A percentile compares a stretch with the other conserved stretches of the same genome.
phyloP scores from a whole-genome alignment of 2,797 vertebrate species.

The Hemitrygon akajei region DNA sequence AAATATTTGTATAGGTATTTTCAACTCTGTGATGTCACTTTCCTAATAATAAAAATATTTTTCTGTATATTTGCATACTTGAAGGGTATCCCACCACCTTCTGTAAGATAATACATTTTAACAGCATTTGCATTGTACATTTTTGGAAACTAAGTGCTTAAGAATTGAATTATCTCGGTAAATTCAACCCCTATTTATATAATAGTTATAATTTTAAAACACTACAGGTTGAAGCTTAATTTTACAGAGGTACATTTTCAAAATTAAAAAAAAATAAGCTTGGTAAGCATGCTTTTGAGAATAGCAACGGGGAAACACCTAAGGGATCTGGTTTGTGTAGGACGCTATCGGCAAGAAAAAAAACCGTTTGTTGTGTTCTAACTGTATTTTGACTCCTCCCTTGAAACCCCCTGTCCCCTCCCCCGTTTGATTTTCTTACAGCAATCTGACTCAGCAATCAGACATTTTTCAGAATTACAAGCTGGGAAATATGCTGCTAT shows the following conservation, averaged over 20 bases:
- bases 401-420: background rate
- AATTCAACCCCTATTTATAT: too few species aligned
- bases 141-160: background rate
- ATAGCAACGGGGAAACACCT: background rate
- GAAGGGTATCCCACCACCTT: background rate
- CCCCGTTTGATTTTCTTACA: constrained; percentile 35
- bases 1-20: background rate
- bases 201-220: background rate
- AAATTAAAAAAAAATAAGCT: background rate
- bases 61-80: background rate
- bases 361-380: background rate
- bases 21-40: background rate
- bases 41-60: too few species aligned
- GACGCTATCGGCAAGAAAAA: background rate
- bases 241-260: background rate
- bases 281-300: background rate
- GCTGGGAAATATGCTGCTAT: constrained; percentile 19
- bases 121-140: background rate
- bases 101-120: background rate
- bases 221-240: background rate
- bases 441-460: constrained; percentile 35
- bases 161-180: background rate
- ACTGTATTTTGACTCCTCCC: constrained; percentile 1
- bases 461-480: constrained; percentile 38
- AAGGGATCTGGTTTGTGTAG: background rate